Percentiles rank a stretch among this genome's conserved stretches.
These are phyloP conservation scores for Homarus gammarus DNA, from an alignment of 2,888 invertebrate genomes.

Conservation along the genomic window DNA sequence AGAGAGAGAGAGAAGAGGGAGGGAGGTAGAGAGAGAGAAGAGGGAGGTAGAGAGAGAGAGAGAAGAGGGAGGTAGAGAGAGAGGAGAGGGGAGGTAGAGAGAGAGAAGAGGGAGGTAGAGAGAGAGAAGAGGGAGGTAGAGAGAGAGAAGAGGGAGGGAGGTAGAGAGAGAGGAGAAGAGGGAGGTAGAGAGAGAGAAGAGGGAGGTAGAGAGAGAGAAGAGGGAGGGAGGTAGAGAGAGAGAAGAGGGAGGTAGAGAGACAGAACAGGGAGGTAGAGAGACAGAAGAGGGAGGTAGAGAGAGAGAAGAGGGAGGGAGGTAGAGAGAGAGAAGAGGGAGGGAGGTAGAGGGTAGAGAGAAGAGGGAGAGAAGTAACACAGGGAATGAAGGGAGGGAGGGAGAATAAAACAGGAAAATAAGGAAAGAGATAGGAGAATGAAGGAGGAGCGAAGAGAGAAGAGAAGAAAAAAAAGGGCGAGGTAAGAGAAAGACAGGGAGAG, in stretches of 20 bases:
- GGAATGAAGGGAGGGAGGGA: background rate
- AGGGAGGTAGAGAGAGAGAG: too few species aligned
- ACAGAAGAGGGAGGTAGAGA: background rate
- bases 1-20: background rate
- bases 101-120: background rate
- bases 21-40: background rate
- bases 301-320: background rate
- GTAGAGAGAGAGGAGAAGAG: background rate
- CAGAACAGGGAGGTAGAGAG: background rate
- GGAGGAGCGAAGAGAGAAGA: background rate
- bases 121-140: background rate
- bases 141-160: background rate
- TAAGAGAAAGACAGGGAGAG: background rate
- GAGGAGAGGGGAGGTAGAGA: background rate
- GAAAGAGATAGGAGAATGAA: background rate
- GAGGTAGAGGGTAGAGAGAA: background rate
- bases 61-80: background rate
- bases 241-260: background rate
- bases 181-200: conserved; percentile 6
- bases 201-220: background rate
- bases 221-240: background rate
- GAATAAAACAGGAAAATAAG: background rate
- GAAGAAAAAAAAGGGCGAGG: background rate
- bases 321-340: background rate
- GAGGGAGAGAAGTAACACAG: background rate